These are phyloP conservation scores for Myotis lucifugus DNA, from an alignment of 2,113 vertebrate species.

Conservation along the genomic window DNA sequence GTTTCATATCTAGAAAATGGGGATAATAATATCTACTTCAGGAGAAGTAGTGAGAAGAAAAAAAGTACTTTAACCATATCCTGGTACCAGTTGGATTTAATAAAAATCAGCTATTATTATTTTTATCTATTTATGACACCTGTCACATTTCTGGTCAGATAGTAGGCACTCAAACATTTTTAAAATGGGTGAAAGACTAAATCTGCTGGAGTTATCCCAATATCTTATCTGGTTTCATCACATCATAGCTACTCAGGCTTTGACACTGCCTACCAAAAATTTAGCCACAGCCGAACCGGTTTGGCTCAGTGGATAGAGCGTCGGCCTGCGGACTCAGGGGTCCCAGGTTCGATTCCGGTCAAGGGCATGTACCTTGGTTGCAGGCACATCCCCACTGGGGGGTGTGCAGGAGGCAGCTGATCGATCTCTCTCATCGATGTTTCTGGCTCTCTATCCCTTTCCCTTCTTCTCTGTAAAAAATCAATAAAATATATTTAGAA, in stretches of 20 bases:
- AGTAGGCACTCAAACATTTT: not conserved
- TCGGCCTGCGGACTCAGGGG: no score
- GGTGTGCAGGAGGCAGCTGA: no score
- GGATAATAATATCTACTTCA: not conserved
- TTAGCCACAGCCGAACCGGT: not conserved
- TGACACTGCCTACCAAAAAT: not conserved
- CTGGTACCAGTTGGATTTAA: not conserved
- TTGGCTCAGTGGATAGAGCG: no score
- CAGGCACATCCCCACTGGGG: no score
- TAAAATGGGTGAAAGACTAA: not conserved
- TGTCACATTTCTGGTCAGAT: not conserved
- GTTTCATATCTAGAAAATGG: not conserved
- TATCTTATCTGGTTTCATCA: not conserved
- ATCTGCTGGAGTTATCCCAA: not conserved
- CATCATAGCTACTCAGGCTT: not conserved
- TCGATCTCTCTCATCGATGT: no score
- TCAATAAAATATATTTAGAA: no score
- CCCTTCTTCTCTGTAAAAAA: no score
- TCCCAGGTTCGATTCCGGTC: no score
- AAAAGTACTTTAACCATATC: not conserved
- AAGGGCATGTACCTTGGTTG: no score
- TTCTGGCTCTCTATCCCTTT: no score
- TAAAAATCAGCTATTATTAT: conserved; percentile 4
- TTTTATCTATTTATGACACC: not conserved
- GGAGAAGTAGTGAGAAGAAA: not conserved